Evolutionary conservation across 2,888 invertebrate genomes (phyloP).

Genomic region (Pedicia rivosa): DNA sequence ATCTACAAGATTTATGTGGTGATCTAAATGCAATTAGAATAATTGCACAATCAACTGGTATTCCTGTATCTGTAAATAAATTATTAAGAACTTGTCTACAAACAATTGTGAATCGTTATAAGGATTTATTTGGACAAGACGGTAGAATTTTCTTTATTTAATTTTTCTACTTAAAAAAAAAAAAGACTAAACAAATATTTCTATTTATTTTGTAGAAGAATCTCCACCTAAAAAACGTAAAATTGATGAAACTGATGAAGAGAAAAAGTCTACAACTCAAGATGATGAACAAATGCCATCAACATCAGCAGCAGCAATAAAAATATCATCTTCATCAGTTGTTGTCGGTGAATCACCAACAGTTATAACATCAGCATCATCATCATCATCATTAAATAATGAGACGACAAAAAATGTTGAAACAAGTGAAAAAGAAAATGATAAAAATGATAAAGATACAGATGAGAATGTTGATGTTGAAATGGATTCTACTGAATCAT

Average conservation of each 20-base stretch:
- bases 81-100: constrained; percentile 26
- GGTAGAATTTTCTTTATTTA: constrained; percentile 9
- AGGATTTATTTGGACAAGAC: constrained; percentile 9
- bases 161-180: neutral
- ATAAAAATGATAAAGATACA: too few relatives aligned
- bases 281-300: neutral
- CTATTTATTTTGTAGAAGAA: constrained; percentile 6
- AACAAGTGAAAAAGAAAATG: neutral
- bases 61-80: constrained; percentile 27
- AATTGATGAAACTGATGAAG: constrained; percentile 6
- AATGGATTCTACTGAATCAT: constrained; percentile 2
- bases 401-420: neutral
- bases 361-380: neutral
- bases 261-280: neutral
- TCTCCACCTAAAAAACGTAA: constrained; percentile 12
- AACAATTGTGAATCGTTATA: constrained; percentile 13
- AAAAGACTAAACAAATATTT: neutral
- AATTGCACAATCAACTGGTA: constrained; percentile 28
- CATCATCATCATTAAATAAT: neutral
- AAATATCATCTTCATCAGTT: too few relatives aligned
- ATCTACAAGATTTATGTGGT: constrained; percentile 29
- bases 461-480: constrained; percentile 4
- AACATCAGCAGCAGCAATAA: neutral
- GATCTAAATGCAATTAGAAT: constrained; percentile 31
- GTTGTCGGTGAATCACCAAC: too few relatives aligned